A percentile compares a stretch with the other conserved stretches of the same genome.
Evolutionary conservation across 2,888 invertebrate genomes (phyloP).

Genomic region (Eristalinus aeneus): DNA sequence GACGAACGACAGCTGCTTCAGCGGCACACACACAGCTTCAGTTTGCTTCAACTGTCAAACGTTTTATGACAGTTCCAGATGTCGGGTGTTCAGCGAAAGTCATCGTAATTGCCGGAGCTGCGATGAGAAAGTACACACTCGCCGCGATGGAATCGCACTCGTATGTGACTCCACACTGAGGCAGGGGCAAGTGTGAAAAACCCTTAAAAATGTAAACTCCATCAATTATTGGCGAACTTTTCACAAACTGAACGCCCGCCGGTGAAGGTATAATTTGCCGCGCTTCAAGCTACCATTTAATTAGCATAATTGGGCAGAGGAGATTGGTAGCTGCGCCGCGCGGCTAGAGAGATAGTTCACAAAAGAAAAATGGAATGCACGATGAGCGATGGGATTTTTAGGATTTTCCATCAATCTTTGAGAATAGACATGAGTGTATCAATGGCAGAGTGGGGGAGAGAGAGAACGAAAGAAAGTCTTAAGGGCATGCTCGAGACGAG

Average conservation of each 20-base stretch:
- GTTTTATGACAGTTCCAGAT: slow-evolving; percentile 36
- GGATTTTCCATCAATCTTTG: slow-evolving; percentile 9
- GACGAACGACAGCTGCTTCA: background rate
- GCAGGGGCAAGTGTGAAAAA: background rate
- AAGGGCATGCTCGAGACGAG: background rate
- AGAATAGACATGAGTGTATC: background rate
- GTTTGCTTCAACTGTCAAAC: slow-evolving; percentile 31
- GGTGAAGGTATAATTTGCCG: slow-evolving; percentile 16
- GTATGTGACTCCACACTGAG: background rate
- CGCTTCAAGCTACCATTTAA: slow-evolving; percentile 55
- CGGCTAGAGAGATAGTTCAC: background rate
- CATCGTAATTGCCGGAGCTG: background rate
- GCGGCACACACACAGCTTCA: background rate
- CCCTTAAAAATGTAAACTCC: background rate
- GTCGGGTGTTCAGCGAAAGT: slow-evolving; percentile 42
- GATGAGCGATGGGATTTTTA: background rate
- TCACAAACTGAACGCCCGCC: background rate
- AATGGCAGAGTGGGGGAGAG: background rate
- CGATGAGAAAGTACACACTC: background rate
- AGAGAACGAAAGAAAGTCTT: background rate
- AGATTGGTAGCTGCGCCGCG: background rate
- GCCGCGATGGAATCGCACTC: background rate
- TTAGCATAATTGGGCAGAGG: slow-evolving; percentile 44
- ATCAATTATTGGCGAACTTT: background rate
- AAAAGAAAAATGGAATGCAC: slow-evolving; percentile 14